A percentile compares a stretch with the other conserved stretches of the same genome.
phyloP scores from a whole-genome alignment of 2,113 vertebrate species.

The Corynorhinus townsendii region DNA sequence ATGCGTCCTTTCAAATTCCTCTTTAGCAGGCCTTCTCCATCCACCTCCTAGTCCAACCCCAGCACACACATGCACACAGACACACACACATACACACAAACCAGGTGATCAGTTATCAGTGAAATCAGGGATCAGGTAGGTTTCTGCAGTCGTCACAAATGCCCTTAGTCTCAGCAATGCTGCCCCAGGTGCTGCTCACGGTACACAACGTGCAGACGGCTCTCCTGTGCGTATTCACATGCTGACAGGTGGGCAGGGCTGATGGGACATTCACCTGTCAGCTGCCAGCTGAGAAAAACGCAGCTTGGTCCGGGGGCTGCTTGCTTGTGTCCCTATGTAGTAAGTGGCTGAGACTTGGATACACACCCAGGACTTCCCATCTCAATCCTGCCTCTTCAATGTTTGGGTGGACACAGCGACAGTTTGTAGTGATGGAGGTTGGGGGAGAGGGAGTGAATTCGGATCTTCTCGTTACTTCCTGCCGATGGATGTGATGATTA shows the following conservation, averaged over 20 bases:
- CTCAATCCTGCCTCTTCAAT: not conserved
- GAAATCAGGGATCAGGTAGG: not conserved
- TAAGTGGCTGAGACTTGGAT: not conserved
- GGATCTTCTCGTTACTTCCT: not conserved
- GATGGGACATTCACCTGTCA: not conserved
- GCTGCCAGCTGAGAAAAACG: not conserved
- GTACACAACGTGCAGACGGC: not conserved
- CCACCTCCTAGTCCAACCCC: not conserved
- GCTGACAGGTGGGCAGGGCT: not conserved
- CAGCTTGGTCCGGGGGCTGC: rapidly evolving
- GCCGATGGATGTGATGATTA: not conserved
- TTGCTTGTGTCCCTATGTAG: not conserved
- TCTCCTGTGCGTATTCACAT: not conserved
- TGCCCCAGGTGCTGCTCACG: not conserved
- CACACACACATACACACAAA: rapidly evolving
- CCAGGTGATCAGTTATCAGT: not conserved
- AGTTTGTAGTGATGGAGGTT: not conserved
- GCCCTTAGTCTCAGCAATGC: not conserved
- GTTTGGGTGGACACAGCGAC: not conserved
- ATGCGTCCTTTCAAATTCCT: not conserved
- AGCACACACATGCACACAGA: not conserved
- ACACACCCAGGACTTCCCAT: not conserved
- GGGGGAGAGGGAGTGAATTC: not conserved
- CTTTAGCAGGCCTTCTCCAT: not conserved
- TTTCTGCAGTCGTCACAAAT: not conserved